These are phyloP conservation scores for Leuctra nigra DNA, from an alignment of 2,888 invertebrate genomes.

Conservation along the genomic window DNA sequence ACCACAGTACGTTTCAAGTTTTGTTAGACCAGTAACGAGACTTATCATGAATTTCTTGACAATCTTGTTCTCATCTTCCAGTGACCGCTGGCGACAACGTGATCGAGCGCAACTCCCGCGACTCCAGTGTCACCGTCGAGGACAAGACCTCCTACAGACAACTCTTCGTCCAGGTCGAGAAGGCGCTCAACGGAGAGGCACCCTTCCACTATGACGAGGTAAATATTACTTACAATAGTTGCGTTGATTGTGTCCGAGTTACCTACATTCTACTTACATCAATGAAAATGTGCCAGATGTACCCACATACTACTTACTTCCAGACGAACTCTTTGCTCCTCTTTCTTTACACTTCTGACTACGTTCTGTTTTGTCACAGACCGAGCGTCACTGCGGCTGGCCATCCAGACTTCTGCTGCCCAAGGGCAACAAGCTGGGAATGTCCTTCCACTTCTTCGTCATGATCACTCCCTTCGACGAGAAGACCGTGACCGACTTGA, in stretches of 20 bases:
- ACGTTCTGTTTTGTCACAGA: conserved; percentile 1
- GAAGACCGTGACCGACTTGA: conserved; percentile 10
- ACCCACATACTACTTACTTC: too few relatives aligned
- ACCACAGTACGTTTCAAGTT: conserved; percentile 40
- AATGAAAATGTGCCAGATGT: too few relatives aligned
- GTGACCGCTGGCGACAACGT: conserved; percentile 57
- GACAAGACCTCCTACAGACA: conserved; percentile 59
- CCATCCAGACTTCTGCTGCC: conserved; percentile 66
- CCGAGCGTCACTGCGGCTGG: conserved; percentile 53
- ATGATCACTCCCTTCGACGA: conserved; percentile 54
- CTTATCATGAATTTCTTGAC: conserved; percentile 26
- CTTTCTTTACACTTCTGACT: background rate
- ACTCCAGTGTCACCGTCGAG: conserved; percentile 54
- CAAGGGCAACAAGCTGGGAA: conserved; percentile 59
- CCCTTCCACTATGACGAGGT: conserved; percentile 41
- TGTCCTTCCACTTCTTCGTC: conserved; percentile 56
- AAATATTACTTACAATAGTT: background rate
- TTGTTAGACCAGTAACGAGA: background rate
- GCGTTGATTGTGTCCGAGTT: too few relatives aligned
- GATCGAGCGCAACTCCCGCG: conserved; percentile 59
- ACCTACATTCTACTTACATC: too few relatives aligned
- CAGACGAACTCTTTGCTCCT: too few relatives aligned
- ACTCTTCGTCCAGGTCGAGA: conserved; percentile 54
- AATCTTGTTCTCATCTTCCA: conserved; percentile 7
- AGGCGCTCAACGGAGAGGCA: conserved; percentile 46